These are phyloP conservation scores for Eubasilissa splendida DNA, from an alignment of 2,888 invertebrate genomes.

Conservation along the genomic window DNA sequence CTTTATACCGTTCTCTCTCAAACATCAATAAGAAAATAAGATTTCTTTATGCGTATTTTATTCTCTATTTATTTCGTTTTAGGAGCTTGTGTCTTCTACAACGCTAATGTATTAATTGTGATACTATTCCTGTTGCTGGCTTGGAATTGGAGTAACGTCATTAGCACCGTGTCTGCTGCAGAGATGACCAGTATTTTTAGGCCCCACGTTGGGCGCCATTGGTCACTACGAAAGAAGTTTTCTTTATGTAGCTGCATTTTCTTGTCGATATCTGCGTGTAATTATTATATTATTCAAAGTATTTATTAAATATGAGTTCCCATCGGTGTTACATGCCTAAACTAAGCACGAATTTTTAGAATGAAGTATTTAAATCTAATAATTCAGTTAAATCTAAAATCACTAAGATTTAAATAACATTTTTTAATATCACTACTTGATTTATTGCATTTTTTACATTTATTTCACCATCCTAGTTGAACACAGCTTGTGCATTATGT, in stretches of 20 bases:
- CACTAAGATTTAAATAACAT: no score
- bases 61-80: background rate
- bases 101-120: background rate
- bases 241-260: background rate
- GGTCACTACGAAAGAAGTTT: background rate
- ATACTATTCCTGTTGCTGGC: conserved; percentile 21
- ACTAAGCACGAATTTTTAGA: no score
- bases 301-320: no score
- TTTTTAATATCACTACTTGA: no score
- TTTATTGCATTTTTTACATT: background rate
- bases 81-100: conserved; percentile 31
- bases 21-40: no score
- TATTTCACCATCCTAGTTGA: conserved; percentile 16
- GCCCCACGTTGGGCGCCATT: background rate
- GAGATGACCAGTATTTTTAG: background rate
- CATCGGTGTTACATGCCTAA: no score
- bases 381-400: no score
- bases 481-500: conserved; percentile 25
- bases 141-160: conserved; percentile 19
- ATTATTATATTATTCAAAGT: background rate
- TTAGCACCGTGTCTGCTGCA: background rate
- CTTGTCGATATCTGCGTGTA: background rate
- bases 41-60: background rate
- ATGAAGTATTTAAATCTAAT: no score
- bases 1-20: no score